These are phyloP conservation scores for Pachymerium ferrugineum DNA, from an alignment of 2,888 invertebrate genomes.

Conservation along the genomic window DNA sequence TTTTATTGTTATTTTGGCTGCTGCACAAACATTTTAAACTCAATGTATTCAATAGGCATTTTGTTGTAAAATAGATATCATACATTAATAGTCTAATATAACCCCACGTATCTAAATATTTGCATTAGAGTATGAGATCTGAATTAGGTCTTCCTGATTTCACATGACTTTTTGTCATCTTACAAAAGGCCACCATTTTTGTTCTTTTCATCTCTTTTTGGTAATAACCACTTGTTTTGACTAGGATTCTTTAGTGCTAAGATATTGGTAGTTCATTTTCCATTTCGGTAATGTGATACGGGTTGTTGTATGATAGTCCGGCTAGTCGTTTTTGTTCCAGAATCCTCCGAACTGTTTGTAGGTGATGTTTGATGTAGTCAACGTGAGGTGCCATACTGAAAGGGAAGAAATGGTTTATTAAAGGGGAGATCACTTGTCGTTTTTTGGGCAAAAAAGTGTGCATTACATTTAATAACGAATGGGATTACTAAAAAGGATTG, in stretches of 20 bases:
- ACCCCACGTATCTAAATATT: conserved; percentile 27
- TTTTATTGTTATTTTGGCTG: background rate
- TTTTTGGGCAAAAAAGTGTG: too few relatives aligned
- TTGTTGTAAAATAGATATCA: conserved; percentile 19
- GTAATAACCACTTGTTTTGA: background rate
- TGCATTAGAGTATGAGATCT: conserved; percentile 25
- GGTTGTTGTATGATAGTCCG: background rate
- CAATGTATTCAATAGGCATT: conserved; percentile 27
- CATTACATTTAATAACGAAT: too few relatives aligned
- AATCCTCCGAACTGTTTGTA: conserved; percentile 70
- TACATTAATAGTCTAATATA: conserved; percentile 16
- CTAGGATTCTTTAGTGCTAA: conserved; percentile 9
- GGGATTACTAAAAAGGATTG: too few relatives aligned
- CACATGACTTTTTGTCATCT: conserved; percentile 20
- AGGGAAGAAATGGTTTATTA: background rate
- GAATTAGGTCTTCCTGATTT: conserved; percentile 23
- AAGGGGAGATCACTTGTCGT: too few relatives aligned
- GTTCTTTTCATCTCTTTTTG: background rate
- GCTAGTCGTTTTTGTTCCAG: conserved; percentile 5
- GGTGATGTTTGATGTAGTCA: conserved; percentile 82
- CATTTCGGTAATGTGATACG: conserved; percentile 9
- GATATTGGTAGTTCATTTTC: conserved; percentile 11
- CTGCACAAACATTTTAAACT: conserved; percentile 23
- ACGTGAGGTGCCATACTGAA: conserved; percentile 71
- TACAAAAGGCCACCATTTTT: conserved; percentile 20